Evolutionary conservation across 2,797 vertebrate species (phyloP), one percentile per base, ranked within the genome.

Genomic region (Tapirus indicus): DNA sequence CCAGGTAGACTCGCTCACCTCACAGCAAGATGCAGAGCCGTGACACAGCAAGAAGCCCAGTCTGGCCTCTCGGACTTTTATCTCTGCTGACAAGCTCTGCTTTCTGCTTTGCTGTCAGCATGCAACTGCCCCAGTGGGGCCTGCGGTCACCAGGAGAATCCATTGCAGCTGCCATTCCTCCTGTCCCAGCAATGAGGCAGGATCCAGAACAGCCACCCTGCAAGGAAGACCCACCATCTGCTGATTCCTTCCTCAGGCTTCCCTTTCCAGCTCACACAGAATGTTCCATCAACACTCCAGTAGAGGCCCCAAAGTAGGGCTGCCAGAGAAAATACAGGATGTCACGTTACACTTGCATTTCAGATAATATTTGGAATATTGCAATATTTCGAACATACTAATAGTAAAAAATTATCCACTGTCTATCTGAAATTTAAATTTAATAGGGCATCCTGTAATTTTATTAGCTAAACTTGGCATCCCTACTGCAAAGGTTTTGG

Each of bases 351-450:
- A 56, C 52, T 11, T 5, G 41, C 35, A 32, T 25, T 95, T 91
- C 38, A 64, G 71, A 60, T 56, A 16, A 14, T 60, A 21, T 82
- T 82, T 27, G 58, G 16, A 29, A 29, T 68, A 38, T 58, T 79
- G 47, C 27, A 89, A 25, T 69, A 62, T 29, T 71, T 56, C 11
- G 38, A 62, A 64, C 5, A 64, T 29, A 47, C 2, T 44, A 7
- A 85, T 2, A 56, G 44, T 49, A 44, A 72, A 88, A 27, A 20
- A 11, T 18, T 18, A 27, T 11, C 54, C 80, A 23, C 49, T 5
- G 13, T 86, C 80, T 72, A 66, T 72, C 41, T 72, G 69, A 44
- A 75, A 90, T 58, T 69, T n/a, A 54, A 21, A 60, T 78, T 78
- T 60, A 29, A 27, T 25, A 38, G 44, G 18, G 5, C 29, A 94